Conservation (phyloP, 2,888 invertebrate genomes). For the Ormyrus pomaceus region DNA sequence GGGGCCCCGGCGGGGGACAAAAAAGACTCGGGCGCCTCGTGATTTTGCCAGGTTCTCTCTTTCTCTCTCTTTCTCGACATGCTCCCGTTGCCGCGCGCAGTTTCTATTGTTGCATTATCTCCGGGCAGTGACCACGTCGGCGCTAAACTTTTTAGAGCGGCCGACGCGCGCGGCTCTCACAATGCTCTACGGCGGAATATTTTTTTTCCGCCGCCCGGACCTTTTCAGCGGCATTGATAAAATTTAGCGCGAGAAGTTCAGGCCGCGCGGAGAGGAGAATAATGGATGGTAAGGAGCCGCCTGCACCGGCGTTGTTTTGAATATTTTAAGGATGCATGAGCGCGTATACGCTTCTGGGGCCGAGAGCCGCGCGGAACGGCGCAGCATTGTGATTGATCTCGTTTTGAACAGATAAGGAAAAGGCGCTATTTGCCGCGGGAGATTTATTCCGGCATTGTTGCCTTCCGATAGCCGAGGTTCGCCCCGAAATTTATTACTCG, state of each 20-base stretch:
- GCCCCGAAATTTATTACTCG: no score
- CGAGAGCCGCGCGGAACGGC: no score
- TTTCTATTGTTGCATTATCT: constrained; percentile 68
- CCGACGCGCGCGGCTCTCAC: no score
- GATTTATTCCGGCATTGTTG: not conserved
- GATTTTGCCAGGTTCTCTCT: constrained; percentile 11
- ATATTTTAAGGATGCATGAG: not conserved
- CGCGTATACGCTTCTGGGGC: no score
- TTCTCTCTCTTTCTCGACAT: constrained; percentile 38
- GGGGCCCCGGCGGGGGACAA: not conserved
- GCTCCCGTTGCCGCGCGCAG: constrained; percentile 46
- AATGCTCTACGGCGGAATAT: no score
- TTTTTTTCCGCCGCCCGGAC: no score
- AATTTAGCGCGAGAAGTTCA: no score
- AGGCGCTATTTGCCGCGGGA: not conserved
- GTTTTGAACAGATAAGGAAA: not conserved
- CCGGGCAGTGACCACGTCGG: constrained; percentile 66
- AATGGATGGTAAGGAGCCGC: no score
- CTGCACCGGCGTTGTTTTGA: not conserved
- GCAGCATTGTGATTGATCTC: no score
- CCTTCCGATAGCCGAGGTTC: no score
- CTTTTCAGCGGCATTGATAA: no score
- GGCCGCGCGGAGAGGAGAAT: no score
- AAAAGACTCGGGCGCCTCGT: not conserved
- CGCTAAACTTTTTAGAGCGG: constrained; percentile 67